A percentile compares a stretch with the other conserved stretches of the same genome.
Conservation (phyloP, 2,113 vertebrate genomes). For the Lophochroa leadbeateri region DNA sequence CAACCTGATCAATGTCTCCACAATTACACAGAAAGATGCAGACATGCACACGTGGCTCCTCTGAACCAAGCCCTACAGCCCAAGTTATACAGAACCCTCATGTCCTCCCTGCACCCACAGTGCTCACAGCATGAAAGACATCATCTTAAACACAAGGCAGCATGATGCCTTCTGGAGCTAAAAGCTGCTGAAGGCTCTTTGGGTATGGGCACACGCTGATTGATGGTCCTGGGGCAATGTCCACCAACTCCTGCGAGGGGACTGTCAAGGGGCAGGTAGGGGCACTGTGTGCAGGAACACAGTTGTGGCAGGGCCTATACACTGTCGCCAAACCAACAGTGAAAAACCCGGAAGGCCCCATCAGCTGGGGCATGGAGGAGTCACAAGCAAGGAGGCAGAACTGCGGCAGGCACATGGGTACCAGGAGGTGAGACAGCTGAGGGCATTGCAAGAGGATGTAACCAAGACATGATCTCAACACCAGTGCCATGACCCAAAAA, state of each 20-base stretch:
- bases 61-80: not conserved
- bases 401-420: accelerated
- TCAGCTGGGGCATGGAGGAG: accelerated
- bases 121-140: not conserved
- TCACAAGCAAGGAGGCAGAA: not conserved
- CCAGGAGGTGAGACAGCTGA: not conserved
- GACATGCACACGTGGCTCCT: accelerated
- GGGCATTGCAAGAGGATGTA: not conserved
- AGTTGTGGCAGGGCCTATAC: not conserved
- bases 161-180: accelerated
- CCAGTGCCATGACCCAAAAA: accelerated
- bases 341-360: not conserved
- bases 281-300: not conserved
- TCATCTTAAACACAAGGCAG: not conserved
- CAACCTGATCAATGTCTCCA: accelerated
- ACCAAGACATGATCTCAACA: not conserved
- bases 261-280: not conserved
- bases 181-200: not conserved
- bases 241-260: not conserved
- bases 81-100: accelerated
- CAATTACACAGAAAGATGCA: not conserved
- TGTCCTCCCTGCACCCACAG: not conserved
- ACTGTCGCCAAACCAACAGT: not conserved
- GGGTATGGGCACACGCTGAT: accelerated
- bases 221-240: accelerated